Base-by-base conservation (phyloP, 2,797 vertebrate species). In the Hirundo rustica region DNA sequence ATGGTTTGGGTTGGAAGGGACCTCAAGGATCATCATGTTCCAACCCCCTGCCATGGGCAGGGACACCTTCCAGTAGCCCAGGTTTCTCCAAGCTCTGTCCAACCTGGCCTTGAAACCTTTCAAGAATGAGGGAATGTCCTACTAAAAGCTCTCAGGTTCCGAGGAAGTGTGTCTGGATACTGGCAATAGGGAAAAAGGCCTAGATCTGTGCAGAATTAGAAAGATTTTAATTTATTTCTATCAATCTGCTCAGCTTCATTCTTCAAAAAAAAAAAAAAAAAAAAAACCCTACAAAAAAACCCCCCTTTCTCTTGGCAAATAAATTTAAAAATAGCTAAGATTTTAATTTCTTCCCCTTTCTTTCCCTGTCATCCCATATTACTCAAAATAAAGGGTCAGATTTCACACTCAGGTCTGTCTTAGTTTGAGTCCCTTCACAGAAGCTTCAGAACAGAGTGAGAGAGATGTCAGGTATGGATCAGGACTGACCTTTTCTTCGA, bases 51-150 rank as follows among this genome's bases (percentile, higher is more conserved):
- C 9, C 36, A 13, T 38, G 36, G 36, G 2, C 30, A 74, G 34
- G 48, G 19, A 21, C 18, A 36, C 13, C 1, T 82, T 64, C n/a
- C 8, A 13, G 3, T 21, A 0, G 0, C 8, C 7, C 27, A 64
- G 27, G 11, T 44, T n/a, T 7, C 19, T 82, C 36, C 71, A 51
- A 55, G 8, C 11, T 23, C 16, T 4, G 2, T 20, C 36, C 44
- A 57, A 5, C 27, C 44, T 51, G 32, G 22, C 27, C 29, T 45
- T 40, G 21, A 21, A 30, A 4, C 9, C 6, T 64, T 30, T 16
- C 29, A 34, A n/a, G 7, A 18, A 45, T 40, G 29, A 38, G 4
- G 12, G 15, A 17, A 25, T 29, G 54, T 26, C 34, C 22, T 47
- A 12, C 9, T 48, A 23, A 81, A 90, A 64, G 4, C 18, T 67